Conservation (phyloP, 2,113 vertebrate species). For the Sylvilagus bachmani region DNA sequence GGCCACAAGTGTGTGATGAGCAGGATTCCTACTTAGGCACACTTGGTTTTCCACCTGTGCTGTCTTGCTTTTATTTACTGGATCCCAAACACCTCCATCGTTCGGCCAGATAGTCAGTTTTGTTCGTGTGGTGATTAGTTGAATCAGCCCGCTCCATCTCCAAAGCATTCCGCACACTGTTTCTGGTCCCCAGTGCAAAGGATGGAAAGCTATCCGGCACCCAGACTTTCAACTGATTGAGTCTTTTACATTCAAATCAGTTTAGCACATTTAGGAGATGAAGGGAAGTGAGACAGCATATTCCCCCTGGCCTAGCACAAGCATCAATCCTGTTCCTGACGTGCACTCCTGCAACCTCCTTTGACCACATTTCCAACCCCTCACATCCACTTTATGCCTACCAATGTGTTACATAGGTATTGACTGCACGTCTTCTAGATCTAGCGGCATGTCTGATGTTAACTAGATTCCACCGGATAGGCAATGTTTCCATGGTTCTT, state of each 20-base stretch:
- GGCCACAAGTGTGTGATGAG: not conserved
- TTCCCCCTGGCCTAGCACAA: not conserved
- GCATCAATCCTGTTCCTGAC: not conserved
- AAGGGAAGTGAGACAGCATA: not conserved
- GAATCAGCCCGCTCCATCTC: not conserved
- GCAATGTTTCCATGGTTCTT: not conserved
- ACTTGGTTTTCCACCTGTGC: not conserved
- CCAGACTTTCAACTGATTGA: not conserved
- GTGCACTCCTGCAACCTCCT: not conserved
- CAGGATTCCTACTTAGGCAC: not conserved
- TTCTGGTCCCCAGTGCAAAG: not conserved
- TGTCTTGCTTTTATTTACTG: not conserved
- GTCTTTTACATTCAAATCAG: not conserved
- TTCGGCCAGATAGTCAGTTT: not conserved
- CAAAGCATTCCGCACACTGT: not conserved
- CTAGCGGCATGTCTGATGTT: not conserved
- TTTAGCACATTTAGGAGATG: conserved; percentile 6
- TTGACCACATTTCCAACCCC: not conserved
- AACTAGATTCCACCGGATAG: not conserved
- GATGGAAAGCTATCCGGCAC: not conserved
- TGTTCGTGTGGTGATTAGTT: not conserved
- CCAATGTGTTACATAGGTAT: not conserved
- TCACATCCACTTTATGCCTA: not conserved
- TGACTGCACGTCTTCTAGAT: not conserved
- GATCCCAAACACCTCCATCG: not conserved